These are phyloP conservation scores for Cyprinodon brontotheroides DNA, from an alignment of 2,113 vertebrate species.

Conservation along the genomic window DNA sequence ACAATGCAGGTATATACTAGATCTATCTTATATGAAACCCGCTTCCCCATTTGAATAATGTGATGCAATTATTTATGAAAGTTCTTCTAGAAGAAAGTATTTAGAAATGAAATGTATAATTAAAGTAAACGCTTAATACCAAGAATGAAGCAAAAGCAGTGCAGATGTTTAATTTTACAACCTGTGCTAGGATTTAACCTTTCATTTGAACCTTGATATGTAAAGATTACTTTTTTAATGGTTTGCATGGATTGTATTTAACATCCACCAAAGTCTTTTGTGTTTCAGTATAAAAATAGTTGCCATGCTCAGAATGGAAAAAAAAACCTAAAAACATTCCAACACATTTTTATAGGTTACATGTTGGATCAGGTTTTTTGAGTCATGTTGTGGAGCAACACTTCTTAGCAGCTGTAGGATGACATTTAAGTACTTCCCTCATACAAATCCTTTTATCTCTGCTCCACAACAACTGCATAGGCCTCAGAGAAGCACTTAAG, in stretches of 20 bases:
- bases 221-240: no score
- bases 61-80: neutral
- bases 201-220: no score
- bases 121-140: neutral
- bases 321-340: neutral
- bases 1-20: neutral
- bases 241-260: no score
- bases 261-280: neutral
- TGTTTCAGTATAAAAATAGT: neutral
- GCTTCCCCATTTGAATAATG: neutral
- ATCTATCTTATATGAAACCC: neutral
- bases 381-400: conserved; percentile 17
- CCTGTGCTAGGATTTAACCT: neutral
- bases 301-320: neutral
- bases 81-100: neutral
- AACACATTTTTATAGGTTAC: neutral
- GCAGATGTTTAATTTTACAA: neutral
- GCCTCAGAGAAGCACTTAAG: conserved; percentile 32
- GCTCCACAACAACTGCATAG: conserved; percentile 45
- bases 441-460: conserved; percentile 64
- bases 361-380: conserved; percentile 11
- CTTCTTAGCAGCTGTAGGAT: conserved; percentile 27
- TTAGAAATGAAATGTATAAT: neutral
- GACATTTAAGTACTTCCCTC: conserved; percentile 21
- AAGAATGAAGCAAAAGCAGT: neutral